Base-by-base conservation (phyloP, 2,888 invertebrate species). In the Bimastos eiseni region DNA sequence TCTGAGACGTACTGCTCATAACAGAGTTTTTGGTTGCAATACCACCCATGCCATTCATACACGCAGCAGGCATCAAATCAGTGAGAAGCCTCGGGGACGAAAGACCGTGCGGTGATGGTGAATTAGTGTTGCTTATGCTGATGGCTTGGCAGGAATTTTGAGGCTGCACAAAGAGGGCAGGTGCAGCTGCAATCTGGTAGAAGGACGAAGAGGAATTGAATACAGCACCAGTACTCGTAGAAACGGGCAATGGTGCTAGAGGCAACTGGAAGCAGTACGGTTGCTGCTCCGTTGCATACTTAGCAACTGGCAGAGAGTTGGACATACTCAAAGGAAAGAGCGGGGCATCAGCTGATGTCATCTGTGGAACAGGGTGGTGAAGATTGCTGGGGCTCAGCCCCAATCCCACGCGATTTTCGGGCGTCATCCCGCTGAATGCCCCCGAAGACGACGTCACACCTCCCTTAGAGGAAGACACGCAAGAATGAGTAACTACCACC, bases 241-340 rank as follows among this genome's bases (percentile, higher is more conserved):
- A 19, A 19, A 33, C 33, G 36, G 84, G 34, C 84, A 84, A 19
- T 15, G 84, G 84, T 13, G 33, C 84, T 34, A n/a, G 33, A 34
- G 33, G 84, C 34, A 36, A n/a, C 33, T 84, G 84, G 84, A 84
- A 84, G 84, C 36, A 36, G 33, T 84, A 84, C n/a, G 84, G 84
- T 15, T 84, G 84, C 8, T 84, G 84, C 33, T 84, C 84, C 33
- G n/a, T 84, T 34, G 5, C 36, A 36, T 36, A 33, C 84, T 84
- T 84, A 6, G 36, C 36, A 21, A 33, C 84, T 6, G 84, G 33
- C 3, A 84, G 36, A 36, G 84, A 19, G 24, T 21, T 36, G 17
- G 84, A 0, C 84, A 84, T 36, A 13, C 84, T 36, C 21, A 84
- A 15, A 33, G 84, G 84, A 84, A 84, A 84, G 2, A 84, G 33